Evolutionary conservation across 2,888 invertebrate genomes (phyloP), one percentile per base, ranked within the genome.

Genomic region (Sialis fuliginosa): DNA sequence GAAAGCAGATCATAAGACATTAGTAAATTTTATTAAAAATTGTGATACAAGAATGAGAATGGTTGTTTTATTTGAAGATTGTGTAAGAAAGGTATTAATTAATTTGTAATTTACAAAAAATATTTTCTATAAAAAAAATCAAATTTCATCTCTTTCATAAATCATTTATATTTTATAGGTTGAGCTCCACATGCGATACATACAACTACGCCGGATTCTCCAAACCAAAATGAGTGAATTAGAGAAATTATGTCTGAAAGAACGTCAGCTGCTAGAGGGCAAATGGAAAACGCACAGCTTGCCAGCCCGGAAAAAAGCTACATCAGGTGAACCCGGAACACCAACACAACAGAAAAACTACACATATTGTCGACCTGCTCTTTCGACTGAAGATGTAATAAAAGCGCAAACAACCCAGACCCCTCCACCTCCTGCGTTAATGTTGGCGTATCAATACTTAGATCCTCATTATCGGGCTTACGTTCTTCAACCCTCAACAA

Each of bases 11-110:
- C 96, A 96, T 65, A 81, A 87, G 60, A 81, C 87, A 45, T 74
- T 96, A 53, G 93, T 96, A n/a, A 79, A 79, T 56, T 89, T 87
- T 58, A 93, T 96, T 54, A 88, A 87, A 65, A 77, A 79, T 60
- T 89, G 91, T 68, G 89, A 89, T 60, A 72, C 84, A 22, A 75
- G 88, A 52, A 89, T 96, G 86, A 75, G 95, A 46, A 89, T 95
- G 84, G 93, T 95, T 31, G 95, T 96, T 9, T 76, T 95, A 35
- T 95, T 93, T 62, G 95, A 96, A 69, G 92, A 96, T 62, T 92
- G 95, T 59, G 92, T 93, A 1, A 75, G 89, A 50, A 96, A 95
- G 74, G 87, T 88, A 59, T 55, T 54, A 48, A 45, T 33, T 12
- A 43, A 42, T 33, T 50, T 45, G 46, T 45, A 12, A 32, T 43